phyloP scores from a whole-genome alignment of 2,797 vertebrate genomes.

The Molossus molossus region DNA sequence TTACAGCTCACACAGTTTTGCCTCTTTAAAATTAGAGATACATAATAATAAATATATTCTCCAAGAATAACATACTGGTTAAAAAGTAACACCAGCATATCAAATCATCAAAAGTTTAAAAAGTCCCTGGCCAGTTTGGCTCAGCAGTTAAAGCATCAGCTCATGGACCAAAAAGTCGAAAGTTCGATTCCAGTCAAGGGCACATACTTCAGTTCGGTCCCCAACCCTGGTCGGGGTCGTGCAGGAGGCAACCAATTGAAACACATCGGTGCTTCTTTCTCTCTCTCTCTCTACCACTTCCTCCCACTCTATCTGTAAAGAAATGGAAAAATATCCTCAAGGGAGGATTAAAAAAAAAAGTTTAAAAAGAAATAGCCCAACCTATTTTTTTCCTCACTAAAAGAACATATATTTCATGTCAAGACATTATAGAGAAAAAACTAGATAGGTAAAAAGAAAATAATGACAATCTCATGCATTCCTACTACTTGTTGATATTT shows the following conservation, averaged over 20 bases:
- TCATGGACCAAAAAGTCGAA: no score
- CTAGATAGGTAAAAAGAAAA: background rate
- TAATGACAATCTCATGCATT: background rate
- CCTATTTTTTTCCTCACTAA: background rate
- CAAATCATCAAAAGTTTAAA: slow-evolving; percentile 8
- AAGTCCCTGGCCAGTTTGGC: background rate
- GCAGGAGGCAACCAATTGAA: no score
- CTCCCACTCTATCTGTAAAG: no score
- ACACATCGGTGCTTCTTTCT: no score
- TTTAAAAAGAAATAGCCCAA: background rate
- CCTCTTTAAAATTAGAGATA: slow-evolving; percentile 14
- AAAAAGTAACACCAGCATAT: slow-evolving; percentile 46
- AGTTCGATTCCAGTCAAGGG: no score
- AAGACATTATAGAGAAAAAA: background rate
- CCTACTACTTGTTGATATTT: background rate
- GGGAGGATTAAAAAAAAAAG: background rate
- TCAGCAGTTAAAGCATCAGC: no score
- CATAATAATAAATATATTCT: slow-evolving; percentile 11
- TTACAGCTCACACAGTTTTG: background rate
- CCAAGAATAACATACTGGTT: slow-evolving; percentile 26
- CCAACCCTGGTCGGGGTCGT: no score
- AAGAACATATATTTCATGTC: slow-evolving; percentile 1
- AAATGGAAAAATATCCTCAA: no score
- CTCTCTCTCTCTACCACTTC: no score
- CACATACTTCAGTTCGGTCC: no score